Evolutionary conservation across 2,113 vertebrate genomes (phyloP), one percentile per base, ranked within the genome.

Genomic region (Amia ocellicauda): DNA sequence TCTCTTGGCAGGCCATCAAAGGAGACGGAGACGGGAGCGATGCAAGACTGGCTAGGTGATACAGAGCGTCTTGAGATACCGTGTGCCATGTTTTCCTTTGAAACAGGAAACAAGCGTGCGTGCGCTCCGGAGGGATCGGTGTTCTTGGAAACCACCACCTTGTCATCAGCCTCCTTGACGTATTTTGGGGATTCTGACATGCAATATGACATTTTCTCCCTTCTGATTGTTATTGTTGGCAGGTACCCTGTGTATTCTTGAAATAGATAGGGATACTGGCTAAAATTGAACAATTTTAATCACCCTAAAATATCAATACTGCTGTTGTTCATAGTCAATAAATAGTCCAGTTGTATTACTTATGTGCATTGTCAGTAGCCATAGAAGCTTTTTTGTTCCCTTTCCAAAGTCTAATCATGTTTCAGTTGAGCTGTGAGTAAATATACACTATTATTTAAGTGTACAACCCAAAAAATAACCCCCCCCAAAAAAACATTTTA

Each of bases 1-100:
- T 91, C 79, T 82, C 66, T 90, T 93, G 91, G 91, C 87, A 72
- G 52, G 3, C 53, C 83, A 84, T 89, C 89, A 91, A 88, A 92
- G 85, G 66, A 1, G 63, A 65, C 78, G 78, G 50, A 74, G 75
- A 69, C 64, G 67, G 67, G 67, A 61, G 80, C 78, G 81, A 78
- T 56, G 52, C 61, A 29, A 45, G 49, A 40, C 66, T 41, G 51
- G 71, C 72, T 69, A 75, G 74, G 75, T 76, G 81, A 89, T 82
- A 81, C 64, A 70, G 49, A 63, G 67, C 60, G 62, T 74, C 74
- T 75, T 63, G 54, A 80, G 73, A 76, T 69, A 78, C 47, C 74
- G 69, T 68, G 54, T 20, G 57, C 63, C 53, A 41, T 51, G 69
- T 75, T 83, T 72, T 63, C 66, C 73, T 78, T 76, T 67, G 31